Evolutionary conservation across 23 tunicate species (phyloP), one percentile per base, ranked within the genome.

Genomic region (Ascidia mentula): DNA sequence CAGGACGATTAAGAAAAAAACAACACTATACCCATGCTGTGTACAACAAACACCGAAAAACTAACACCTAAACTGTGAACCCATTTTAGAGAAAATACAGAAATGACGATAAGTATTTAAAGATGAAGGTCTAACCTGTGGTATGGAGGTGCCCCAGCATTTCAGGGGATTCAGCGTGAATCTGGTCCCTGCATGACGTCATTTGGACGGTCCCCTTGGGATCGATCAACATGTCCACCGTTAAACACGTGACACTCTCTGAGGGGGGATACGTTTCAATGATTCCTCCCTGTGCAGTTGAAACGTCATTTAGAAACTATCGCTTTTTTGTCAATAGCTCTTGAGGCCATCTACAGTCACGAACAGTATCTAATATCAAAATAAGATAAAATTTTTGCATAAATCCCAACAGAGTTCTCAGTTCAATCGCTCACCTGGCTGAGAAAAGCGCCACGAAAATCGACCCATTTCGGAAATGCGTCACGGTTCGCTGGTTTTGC

Each of bases 171-270:
- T 80, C 93, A 24, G 94, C 89, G 69, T 94, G 98, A 46, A 94
- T 88, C 61, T 94, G 98, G 76, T 94, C 98, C 8, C 98, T 94
- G 59, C 90, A 94, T 32, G 98, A 94, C 72, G 87, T 79, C 94
- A 94, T 88, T n/a, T 85, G 87, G 0, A 94, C 65, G 22, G 34
- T 46, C 2, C 94, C 94, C 34, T 85, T 81, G 20, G 98, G 98
- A 59, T 88, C 94, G 36, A 94, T 94, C 40, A 81, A 46, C 94
- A 94, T 88, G 79, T 91, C 93, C 20, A 94, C 92, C 20, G 98
- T 84, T 13, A 94, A 9, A 34, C 85, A 81, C 28, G 98, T 94
- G 65, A 92, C 78, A 60, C 90, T 84, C 18, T 94, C 94, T 6
- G 94, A 74, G 8, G 98, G 94, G n/a, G 98, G 94, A 71, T 39